A percentile compares a stretch with the other conserved stretches of the same genome.
Conservation (phyloP, 1,140 invertebrate genomes). For the Trypoxylus dichotomus region DNA sequence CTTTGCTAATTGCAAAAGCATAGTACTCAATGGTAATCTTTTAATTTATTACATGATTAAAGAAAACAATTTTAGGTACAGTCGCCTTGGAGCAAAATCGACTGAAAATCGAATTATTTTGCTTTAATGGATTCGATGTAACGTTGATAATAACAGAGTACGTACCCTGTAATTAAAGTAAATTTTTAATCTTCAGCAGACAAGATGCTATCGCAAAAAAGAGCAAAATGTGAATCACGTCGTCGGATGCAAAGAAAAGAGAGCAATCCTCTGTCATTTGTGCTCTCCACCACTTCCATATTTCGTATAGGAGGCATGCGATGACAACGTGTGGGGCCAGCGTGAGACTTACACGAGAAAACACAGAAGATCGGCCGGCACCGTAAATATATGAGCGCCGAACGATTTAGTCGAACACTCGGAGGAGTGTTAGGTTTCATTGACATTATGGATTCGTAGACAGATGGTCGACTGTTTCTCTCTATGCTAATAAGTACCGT, state of each 20-base stretch:
- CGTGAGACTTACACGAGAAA: conserved; percentile 21
- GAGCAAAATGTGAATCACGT: conserved; percentile 4
- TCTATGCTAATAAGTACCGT: conserved; percentile 10
- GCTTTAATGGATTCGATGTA: background rate
- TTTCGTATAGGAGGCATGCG: background rate
- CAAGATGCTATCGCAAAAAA: background rate
- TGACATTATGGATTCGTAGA: conserved; percentile 7
- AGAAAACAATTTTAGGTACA: too few species aligned
- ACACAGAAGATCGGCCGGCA: background rate
- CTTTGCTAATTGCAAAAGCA: too few species aligned
- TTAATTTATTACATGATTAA: too few species aligned
- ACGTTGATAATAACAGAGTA: background rate
- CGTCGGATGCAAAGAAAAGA: background rate
- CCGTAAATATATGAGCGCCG: conserved; percentile 11
- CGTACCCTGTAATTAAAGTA: background rate
- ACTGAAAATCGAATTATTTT: background rate
- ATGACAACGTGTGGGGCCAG: conserved; percentile 19
- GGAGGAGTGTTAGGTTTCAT: conserved; percentile 21
- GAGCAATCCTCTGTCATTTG: background rate
- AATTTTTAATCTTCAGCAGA: background rate
- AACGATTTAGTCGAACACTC: conserved; percentile 21
- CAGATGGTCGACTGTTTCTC: conserved; percentile 20
- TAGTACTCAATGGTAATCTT: too few species aligned
- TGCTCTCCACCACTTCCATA: conserved; percentile 5
- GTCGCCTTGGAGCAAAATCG: too few species aligned